Evolutionary conservation across 2,888 invertebrate genomes (phyloP).

Genomic region (Carpatolechia fugitivella): DNA sequence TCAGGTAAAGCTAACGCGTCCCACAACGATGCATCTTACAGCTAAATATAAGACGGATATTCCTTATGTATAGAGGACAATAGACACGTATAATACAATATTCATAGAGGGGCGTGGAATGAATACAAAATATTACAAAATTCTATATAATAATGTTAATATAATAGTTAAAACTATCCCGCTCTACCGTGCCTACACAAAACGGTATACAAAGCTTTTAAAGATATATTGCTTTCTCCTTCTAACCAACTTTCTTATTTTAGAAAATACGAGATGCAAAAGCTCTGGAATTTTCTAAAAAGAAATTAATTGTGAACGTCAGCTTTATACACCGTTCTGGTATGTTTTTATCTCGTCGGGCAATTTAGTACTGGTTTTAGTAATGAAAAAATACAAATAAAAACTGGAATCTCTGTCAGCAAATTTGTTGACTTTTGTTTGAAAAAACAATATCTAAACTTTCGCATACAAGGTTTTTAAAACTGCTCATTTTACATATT

Average conservation of each 20-base stretch:
- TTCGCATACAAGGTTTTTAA: no score
- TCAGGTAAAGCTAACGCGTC: conserved; percentile 32
- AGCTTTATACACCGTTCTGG: no score
- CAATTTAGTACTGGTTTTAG: no score
- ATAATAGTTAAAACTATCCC: conserved; percentile 37
- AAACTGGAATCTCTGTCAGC: no score
- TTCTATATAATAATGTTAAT: conserved; percentile 34
- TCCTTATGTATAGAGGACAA: conserved; percentile 65
- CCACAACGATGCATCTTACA: conserved; percentile 50
- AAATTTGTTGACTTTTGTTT: no score
- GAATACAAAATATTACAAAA: conserved; percentile 76
- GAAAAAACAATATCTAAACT: no score
- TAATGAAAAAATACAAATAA: no score
- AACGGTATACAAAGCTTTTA: not conserved
- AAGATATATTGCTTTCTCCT: not conserved
- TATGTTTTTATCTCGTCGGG: no score
- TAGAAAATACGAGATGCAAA: no score
- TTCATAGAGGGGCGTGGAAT: conserved; percentile 64
- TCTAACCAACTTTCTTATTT: not conserved
- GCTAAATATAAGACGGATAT: conserved; percentile 73
- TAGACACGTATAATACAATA: conserved; percentile 71
- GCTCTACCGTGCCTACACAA: conserved; percentile 19
- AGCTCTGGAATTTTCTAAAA: no score
- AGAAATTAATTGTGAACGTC: no score
- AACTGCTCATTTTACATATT: no score